Base-by-base conservation (phyloP, 2,113 vertebrate genomes). In the Atrichornis clamosus region DNA sequence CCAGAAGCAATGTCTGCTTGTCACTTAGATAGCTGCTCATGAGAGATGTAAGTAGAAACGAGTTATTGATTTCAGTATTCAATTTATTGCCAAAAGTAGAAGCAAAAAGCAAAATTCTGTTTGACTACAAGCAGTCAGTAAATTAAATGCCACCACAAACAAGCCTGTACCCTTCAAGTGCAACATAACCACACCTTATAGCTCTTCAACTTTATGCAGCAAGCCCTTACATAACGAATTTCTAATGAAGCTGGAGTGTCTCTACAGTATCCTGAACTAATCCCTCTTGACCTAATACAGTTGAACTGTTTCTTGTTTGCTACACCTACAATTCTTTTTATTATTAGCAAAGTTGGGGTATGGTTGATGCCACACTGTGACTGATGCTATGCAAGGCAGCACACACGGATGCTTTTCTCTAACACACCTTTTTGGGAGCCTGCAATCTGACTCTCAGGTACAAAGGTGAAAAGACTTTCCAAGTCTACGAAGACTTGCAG, bases 11-110 rank as follows among this genome's bases (percentile, higher is more conserved):
- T n/a, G 68, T 87, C 94, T 95, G 94, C 47, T 59, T 96, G 88
- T 93, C 89, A 95, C 90, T 89, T 92, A 93, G 67, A 91, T 67
- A 89, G 72, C 68, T 62, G 42, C 41, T 94, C 64, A 58, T 46
- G 44, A 91, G 33, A 87, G 75, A 93, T 50, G 39, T 82, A 94
- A 95, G 74, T 79, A 94, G 92, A 82, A 96, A 95, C 85, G 95
- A 96, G 77, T 84, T 90, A 77, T 78, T 94, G 92, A 97, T 74
- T 95, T 96, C 94, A 95, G 79, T 90, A 96, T 93, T 89, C 91
- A 95, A 95, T 91, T 96, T 95, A 95, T 78, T 92, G 80, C 93
- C 83, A 91, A 81, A 85, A 83, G 56, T 64, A 93, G 92, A 93
- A 94, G 92, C n/a, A 76, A 87, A 37, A 47, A 55, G 89, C 44